Base-by-base conservation (phyloP, 30 jellyfish, hydroid and myxozoan species). In the Chrysaora quinquecirrha region DNA sequence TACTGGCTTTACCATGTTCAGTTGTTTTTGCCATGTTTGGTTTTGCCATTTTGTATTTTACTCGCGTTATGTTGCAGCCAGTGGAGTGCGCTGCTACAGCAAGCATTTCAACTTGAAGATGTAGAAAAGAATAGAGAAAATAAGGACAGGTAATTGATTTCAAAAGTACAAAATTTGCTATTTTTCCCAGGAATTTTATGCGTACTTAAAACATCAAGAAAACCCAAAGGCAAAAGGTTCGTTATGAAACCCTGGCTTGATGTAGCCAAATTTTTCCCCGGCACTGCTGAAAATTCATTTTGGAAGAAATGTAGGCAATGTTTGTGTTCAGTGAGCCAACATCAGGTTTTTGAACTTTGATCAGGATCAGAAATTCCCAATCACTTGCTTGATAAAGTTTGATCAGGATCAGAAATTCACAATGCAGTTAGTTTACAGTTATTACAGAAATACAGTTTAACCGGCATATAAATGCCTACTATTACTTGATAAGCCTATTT, bases 21-120 rank as follows among this genome's bases (percentile, higher is more conserved):
- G 27, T 46, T 23, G 20, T 14, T 46, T n/a, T 21, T 3, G 23
- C 10, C 50, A 9, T 46, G 7, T 24, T 64, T 31, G 16, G 34
- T 28, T 32, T 50, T 58, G 20, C 1, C 9, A 14, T 46, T 50
- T 76, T 25, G 12, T 43, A 9, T 29, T 23, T 14, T 1, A 9
- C 62, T 20, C 3, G 19, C 19, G 31, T 54, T 30, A 10, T 67
- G 9, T 27, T 34, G 2, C 3, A 86, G 96, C 61, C 98, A 93
- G 58, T 93, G 98, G 98, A 93, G 87, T 67, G 73, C 85, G 65
- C 61, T 70, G 11, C 43, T 93, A 34, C 89, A 87, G 52, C 34
- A 64, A 31, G 98, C 98, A 4, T 86, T 93, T 75, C 79, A 87
- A 6, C 78, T 93, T 32, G 98, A 93, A 80, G 98, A 93, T 80